These are phyloP conservation scores for Cremastinae sp. DNA, from an alignment of 2,888 invertebrate species.

Conservation along the genomic window DNA sequence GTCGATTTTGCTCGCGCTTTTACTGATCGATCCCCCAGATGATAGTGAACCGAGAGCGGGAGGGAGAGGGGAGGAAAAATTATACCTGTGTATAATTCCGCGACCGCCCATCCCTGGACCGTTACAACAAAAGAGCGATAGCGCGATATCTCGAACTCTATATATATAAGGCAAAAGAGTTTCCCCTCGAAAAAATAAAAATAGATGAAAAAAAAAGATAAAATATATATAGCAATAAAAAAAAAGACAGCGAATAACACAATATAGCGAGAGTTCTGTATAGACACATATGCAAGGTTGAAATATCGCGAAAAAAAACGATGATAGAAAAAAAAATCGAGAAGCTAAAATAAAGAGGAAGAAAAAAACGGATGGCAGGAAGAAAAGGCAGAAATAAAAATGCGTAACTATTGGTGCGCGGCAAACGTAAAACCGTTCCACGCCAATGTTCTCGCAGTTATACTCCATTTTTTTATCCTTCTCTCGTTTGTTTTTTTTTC, in stretches of 20 bases:
- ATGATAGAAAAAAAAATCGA: too few species aligned
- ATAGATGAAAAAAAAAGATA: neutral
- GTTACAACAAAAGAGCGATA: conserved; percentile 58
- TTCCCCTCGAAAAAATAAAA: neutral
- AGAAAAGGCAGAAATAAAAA: neutral
- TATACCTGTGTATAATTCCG: conserved; percentile 2
- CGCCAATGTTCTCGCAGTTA: conserved; percentile 19
- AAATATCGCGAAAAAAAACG: too few species aligned
- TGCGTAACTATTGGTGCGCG: conserved; percentile 47
- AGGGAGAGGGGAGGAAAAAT: conserved; percentile 17
- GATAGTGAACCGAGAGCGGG: neutral
- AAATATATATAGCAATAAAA: conserved; percentile 8
- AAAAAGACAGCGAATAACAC: neutral
- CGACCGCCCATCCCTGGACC: conserved; percentile 26
- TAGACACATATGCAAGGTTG: too few species aligned
- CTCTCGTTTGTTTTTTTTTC: conserved; percentile 30
- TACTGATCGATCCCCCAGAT: conserved; percentile 42
- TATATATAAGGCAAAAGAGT: neutral
- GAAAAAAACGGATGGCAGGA: neutral
- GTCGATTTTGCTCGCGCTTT: conserved; percentile 59
- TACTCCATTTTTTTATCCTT: conserved; percentile 31
- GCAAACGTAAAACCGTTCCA: conserved; percentile 43
- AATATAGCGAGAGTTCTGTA: too few species aligned
- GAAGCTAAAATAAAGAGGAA: conserved; percentile 26
- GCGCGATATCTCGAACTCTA: conserved; percentile 36